Evolutionary conservation across 2,113 vertebrate species (phyloP), one percentile per base, ranked within the genome.

Genomic region (Pseudopipra pipra): DNA sequence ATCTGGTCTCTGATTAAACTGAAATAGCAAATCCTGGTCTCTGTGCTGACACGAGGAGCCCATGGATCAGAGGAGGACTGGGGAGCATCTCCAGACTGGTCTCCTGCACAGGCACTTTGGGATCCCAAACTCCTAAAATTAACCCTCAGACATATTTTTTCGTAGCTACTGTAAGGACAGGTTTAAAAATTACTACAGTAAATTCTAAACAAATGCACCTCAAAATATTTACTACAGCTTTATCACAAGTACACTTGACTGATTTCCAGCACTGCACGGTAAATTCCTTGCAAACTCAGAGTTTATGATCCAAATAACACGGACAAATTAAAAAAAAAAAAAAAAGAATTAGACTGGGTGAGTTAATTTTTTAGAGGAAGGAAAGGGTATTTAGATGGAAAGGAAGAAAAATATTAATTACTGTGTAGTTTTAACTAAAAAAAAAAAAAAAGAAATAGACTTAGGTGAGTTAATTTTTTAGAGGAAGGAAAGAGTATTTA

Each of bases 241-340:
- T 10, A 4, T 2, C 14, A 14, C 11, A 16, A 46, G 12, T 9
- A 14, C 35, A 0, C 44, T 22, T 2, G 47, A 11, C 1, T 9
- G 61, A 6, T 37, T 7, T 1, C 0, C 66, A 71, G 65, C 23
- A 1, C 0, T 10, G 25, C 5, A 22, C 14, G 7, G 44, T 0
- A 9, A 35, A 35, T 18, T n/a, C 63, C 65, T 15, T 8, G 8
- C 52, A 55, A 27, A 31, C 28, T 8, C 24, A 28, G 84, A 37
- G 76, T 16, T 54, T 61, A 5, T 5, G 31, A 21, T 33, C 30
- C 54, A 44, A 59, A 8, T 0, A 4, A 43, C 30, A 43, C 4
- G 14, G 35, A n/a, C 11, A 81, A 59, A 65, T 5, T 5, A 28
- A 39, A 68, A 35, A 14, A 6, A 49, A 23, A n/a, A 44, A 46